Base-by-base conservation (phyloP, 1,140 invertebrate genomes). In the Heliconius hermathena region DNA sequence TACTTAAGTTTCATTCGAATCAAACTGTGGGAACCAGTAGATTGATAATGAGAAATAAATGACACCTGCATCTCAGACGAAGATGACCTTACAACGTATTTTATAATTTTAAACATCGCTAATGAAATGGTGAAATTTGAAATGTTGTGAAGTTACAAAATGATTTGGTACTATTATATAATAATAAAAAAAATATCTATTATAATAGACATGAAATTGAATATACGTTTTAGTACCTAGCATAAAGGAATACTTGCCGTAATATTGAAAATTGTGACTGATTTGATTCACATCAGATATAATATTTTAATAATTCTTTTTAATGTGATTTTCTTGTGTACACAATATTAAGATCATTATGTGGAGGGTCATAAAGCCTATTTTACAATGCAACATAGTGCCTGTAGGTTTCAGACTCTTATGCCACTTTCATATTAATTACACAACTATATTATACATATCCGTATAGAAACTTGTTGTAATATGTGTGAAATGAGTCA, bases 351-450 rank as follows among this genome's bases (percentile, higher is more conserved):
- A 54, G 20, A 2, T 57, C 54, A 22, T 22, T 57, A 57, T 57
- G n/a, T 9, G n/a, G 9, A 66, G 29, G 13, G 13, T 18, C 13
- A 66, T 29, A 66, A 26, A 11, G n/a, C 57, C 9, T 60, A 60
- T 60, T 11, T 60, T 60, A 60, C 57, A 22, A 26, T 26, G 60
- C 3, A 29, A 16, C 13, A 46, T 46, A 5, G 41, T 11, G 3
- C 8, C 54, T 57, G 9, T 22, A 57, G 8, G 13, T 66, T 66
- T 66, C 72, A 74, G 41, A 79, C 38, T 79, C 74, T 77, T 76
- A 78, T 74, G 73, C 46, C 72, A 76, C 76, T 82, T 78, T 82
- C 73, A 80, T 73, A 82, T 82, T 82, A 83, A 78, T 79, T 81
- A 46, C 78, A 75, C 76, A 82, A 82, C 80, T 70, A 36, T 66